Evolutionary conservation across 2,888 invertebrate genomes (phyloP).

Genomic region (Meta bourneti): DNA sequence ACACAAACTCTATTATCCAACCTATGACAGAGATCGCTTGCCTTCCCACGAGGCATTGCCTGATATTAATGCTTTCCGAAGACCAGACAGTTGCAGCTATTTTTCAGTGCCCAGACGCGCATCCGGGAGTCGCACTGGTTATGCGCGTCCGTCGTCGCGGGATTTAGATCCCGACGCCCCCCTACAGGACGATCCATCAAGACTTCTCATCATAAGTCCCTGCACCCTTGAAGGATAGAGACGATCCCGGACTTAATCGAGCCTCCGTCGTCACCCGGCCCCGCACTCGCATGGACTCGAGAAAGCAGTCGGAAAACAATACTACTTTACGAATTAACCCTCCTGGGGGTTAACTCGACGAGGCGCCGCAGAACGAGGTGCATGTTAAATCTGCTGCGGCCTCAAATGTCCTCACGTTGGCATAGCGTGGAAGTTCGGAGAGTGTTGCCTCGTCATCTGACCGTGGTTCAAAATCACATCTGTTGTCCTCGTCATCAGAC

Average conservation of each 20-base stretch:
- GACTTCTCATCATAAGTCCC: slow-evolving; percentile 11
- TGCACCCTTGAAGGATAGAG: background rate
- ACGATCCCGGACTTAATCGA: slow-evolving; percentile 22
- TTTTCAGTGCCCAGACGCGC: background rate
- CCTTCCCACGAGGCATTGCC: background rate
- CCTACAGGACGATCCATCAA: slow-evolving; percentile 4
- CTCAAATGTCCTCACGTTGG: too few relatives aligned
- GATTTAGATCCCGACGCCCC: background rate
- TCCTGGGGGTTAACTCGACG: too few relatives aligned
- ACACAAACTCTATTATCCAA: too few relatives aligned
- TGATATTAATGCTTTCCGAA: background rate
- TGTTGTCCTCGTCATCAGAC: too few relatives aligned
- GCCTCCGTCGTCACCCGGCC: slow-evolving; percentile 24
- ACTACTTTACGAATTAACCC: too few relatives aligned
- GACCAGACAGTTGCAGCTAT: background rate
- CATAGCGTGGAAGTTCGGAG: too few relatives aligned
- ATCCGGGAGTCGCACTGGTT: background rate
- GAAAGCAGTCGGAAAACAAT: background rate
- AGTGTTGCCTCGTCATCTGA: too few relatives aligned
- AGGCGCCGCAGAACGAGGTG: too few relatives aligned
- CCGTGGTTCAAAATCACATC: too few relatives aligned
- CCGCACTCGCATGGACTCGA: background rate
- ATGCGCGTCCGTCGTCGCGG: slow-evolving; percentile 3
- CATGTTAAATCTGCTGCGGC: too few relatives aligned
- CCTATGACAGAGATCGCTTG: background rate